Evolutionary conservation across 2,797 vertebrate genomes (phyloP).

Genomic region (Chrysolophus pictus): DNA sequence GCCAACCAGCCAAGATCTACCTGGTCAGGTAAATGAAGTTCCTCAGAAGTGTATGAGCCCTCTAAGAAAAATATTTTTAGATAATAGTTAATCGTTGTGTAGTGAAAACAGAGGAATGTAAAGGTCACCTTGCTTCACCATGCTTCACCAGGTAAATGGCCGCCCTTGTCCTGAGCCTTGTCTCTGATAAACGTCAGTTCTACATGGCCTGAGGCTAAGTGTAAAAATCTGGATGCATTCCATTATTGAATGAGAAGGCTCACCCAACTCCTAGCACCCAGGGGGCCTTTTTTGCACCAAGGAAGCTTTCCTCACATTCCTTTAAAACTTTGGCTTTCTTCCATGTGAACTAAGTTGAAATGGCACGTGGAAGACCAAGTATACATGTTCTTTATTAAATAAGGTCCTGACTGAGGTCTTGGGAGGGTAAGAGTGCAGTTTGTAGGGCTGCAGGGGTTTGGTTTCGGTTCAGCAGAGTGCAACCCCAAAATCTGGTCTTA

Average conservation of each 20-base stretch:
- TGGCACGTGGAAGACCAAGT: background rate
- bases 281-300: background rate
- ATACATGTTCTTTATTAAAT: background rate
- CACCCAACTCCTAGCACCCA: background rate
- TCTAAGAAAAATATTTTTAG: background rate
- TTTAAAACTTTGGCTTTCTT: background rate
- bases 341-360: background rate
- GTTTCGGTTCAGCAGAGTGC: background rate
- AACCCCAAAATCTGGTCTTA: background rate
- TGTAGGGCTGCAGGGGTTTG: background rate
- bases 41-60: background rate
- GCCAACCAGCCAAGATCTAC: background rate
- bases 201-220: background rate
- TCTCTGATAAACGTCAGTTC: background rate
- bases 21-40: background rate
- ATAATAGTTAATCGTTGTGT: background rate
- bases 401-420: accelerated
- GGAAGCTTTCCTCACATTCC: background rate
- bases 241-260: background rate
- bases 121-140: background rate
- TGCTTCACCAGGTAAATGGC: background rate
- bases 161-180: background rate
- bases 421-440: background rate
- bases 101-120: background rate
- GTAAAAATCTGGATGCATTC: background rate